These are phyloP conservation scores for Cynoglossus semilaevis DNA, from an alignment of 2,113 vertebrate species.

Conservation along the genomic window DNA sequence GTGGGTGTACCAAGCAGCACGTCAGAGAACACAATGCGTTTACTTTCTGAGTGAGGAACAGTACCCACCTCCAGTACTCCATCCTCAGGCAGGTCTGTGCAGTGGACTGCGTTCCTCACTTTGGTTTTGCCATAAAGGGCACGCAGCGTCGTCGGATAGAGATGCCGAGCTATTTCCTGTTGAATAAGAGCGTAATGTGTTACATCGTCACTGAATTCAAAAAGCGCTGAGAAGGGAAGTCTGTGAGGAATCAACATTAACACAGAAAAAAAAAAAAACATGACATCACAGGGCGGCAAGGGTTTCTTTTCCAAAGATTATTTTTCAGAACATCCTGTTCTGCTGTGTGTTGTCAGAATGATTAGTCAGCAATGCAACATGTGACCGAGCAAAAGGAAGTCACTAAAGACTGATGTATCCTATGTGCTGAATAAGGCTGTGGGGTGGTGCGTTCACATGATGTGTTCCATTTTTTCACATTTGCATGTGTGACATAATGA, in stretches of 20 bases:
- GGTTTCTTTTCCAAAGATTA: not conserved
- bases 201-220: not conserved
- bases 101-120: conserved; percentile 91
- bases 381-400: conserved; percentile 49
- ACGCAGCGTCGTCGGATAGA: conserved; percentile 85
- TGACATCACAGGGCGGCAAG: too few species aligned
- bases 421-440: not conserved
- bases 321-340: conserved; percentile 43
- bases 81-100: conserved; percentile 93
- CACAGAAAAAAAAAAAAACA: too few species aligned
- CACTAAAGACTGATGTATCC: conserved; percentile 12
- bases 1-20: not conserved
- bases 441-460: not conserved
- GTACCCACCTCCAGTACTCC: conserved; percentile 85
- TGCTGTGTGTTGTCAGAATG: conserved; percentile 10
- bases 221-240: not conserved
- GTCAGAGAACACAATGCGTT: not conserved
- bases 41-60: not conserved
- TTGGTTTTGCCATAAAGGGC: conserved; percentile 87
- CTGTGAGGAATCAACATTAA: too few species aligned
- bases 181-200: conserved; percentile 23
- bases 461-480: not conserved
- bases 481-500: too few species aligned
- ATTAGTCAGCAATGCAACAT: conserved; percentile 55
- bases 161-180: conserved; percentile 87